phyloP scores from a whole-genome alignment of 2,888 invertebrate genomes.

The Philopedon plagiatum region DNA sequence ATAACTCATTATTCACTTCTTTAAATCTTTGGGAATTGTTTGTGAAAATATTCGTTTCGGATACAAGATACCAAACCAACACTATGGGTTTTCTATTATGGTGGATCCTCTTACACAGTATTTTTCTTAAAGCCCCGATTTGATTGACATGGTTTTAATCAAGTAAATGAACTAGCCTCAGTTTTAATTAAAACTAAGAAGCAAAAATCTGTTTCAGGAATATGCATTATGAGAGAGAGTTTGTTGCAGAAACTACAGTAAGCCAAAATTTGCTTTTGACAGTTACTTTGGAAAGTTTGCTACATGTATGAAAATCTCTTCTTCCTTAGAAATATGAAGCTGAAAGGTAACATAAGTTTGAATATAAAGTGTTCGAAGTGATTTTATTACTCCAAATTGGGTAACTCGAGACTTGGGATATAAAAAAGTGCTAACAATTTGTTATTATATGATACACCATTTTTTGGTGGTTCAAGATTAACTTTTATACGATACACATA shows the following conservation, averaged over 20 bases:
- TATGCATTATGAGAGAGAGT: background rate
- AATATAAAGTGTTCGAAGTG: slow-evolving; percentile 18
- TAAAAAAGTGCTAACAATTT: background rate
- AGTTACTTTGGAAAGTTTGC: slow-evolving; percentile 7
- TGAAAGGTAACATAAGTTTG: background rate
- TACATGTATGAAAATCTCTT: slow-evolving; percentile 18
- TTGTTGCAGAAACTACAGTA: background rate
- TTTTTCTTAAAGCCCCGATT: no score
- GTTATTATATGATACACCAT: background rate
- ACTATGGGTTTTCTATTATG: no score
- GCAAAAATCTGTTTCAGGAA: no score
- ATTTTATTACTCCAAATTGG: background rate
- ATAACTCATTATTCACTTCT: no score
- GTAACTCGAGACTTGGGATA: background rate
- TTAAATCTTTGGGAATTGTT: no score
- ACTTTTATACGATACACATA: background rate
- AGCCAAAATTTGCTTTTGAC: slow-evolving; percentile 3
- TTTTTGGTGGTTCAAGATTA: background rate
- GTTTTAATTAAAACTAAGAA: no score
- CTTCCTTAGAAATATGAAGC: background rate
- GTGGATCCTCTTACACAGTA: no score
- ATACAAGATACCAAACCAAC: no score
- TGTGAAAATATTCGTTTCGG: no score
- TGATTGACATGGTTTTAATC: no score
- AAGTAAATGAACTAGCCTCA: no score